Base-by-base conservation (phyloP, 1,140 invertebrate genomes). In the Anastatus disparis region DNA sequence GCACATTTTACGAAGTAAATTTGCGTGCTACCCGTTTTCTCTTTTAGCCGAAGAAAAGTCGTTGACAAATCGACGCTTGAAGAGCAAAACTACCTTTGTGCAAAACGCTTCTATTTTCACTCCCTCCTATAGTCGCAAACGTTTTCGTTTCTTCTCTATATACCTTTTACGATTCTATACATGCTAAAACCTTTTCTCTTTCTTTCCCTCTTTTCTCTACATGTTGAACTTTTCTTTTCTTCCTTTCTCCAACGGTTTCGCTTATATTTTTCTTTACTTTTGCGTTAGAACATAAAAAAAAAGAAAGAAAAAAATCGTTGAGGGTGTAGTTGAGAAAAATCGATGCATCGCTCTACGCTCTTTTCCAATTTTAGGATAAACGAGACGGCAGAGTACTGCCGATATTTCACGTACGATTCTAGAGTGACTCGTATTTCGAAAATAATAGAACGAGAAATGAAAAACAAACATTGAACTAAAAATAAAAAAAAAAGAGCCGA, bases 41-140 rank as follows among this genome's bases (percentile, higher is more conserved):
- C 27, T 10, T 15, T 15, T 26, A n/a, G 63, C 10, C 35, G 8
- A 17, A 2, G 38, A 17, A 9, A 56, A 46, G 55, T 59, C 55
- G 55, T 59, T 68, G 55, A 68, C 65, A 68, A 68, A 68, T 68
- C 40, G 65, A 68, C 42, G 17, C 61, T n/a, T 31, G 26, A 65
- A 27, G 48, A 44, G 12, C 40, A 17, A 4, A 46, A 24, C 63
- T 10, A 48, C 53, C 27, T 67, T 67, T 58, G 40, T 46, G 20
- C 17, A 17, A 55, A 56, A 58, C 17, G 40, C 24, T 58, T 24
- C n/a, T 38, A 58, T 58, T 58, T 67, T 67, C 52, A 9, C 53
- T n/a, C 50, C 29, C 35, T 65, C 31, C 10, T 6, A 4, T 35
- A 6, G 31, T 4, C 31, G 31, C 31, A n/a, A n/a, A n/a, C n/a